Base-by-base conservation (phyloP, 2,113 vertebrate genomes). In the Picathartes gymnocephalus region DNA sequence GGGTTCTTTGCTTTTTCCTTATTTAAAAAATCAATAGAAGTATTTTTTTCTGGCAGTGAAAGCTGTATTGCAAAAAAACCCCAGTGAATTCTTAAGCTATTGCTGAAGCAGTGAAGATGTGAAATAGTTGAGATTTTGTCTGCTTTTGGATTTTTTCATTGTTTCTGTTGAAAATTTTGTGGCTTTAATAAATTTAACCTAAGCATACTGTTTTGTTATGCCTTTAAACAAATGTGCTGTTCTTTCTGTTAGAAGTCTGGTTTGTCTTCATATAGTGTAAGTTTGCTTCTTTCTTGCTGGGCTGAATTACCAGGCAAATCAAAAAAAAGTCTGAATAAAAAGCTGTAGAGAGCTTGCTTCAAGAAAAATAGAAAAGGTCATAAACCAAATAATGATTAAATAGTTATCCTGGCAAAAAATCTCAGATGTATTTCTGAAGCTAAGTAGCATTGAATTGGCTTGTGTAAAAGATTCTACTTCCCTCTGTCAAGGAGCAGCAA, bases 371-470 rank as follows among this genome's bases (percentile, higher is more conserved):
- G n/a, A 15, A 44, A 83, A 87, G 56, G 30, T 82, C 19, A 30
- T 37, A 89, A 87, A 85, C 39, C 13, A 69, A 47, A 60, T 44
- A 0, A 23, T 80, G 28, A 37, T 78, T 57, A 68, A 88, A 31
- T 33, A 54, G 24, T 71, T 54, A 81, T n/a, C 31, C 42, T 69
- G 72, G 81, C 37, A 89, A 78, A 91, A 79, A 79, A 47, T 64
- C 35, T 88, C 33, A 1, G 58, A 81, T 42, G 19, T 37, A 9
- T 81, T 90, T 96, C 65, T 64, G 47, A 86, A 76, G 25, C 60
- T 92, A 56, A 15, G 15, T 53, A 54, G 30, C 12, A 60, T 77
- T 96, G 86, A 93, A 51, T 56, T 70, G 58, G 37, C 68, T 86
- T 44, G 20, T 76, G 37, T 56, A 53, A 68, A 73, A 85, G 18